phyloP scores from a whole-genome alignment of 2,888 invertebrate genomes.

The Drosophila monieri region DNA sequence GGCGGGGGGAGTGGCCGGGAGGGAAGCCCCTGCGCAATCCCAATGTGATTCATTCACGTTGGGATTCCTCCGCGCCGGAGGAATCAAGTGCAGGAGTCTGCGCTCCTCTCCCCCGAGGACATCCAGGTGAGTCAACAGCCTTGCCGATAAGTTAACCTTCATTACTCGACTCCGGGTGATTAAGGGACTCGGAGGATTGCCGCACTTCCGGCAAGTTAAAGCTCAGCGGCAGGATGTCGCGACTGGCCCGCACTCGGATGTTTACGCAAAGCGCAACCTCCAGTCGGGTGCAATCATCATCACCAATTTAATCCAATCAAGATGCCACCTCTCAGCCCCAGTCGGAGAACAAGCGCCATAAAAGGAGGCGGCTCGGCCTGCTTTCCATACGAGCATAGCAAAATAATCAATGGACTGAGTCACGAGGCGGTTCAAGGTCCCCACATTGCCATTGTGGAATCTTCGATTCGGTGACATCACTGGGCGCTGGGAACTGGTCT shows the following conservation, averaged over 20 bases:
- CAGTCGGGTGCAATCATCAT: neutral
- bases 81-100: slow-evolving; percentile 23
- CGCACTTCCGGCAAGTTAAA: neutral
- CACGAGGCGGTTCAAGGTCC: slow-evolving; percentile 22
- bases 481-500: slow-evolving; percentile 15
- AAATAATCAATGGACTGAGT: slow-evolving; percentile 25
- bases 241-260: neutral
- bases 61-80: slow-evolving; percentile 15
- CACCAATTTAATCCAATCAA: slow-evolving; percentile 45
- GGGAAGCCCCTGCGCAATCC: slow-evolving; percentile 14
- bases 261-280: neutral
- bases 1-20: slow-evolving; percentile 8
- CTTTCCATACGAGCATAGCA: slow-evolving; percentile 22
- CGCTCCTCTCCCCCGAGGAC: neutral
- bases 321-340: slow-evolving; percentile 17
- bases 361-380: slow-evolving; percentile 27
- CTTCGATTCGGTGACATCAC: slow-evolving; percentile 40
- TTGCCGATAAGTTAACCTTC: slow-evolving; percentile 14
- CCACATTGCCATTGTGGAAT: slow-evolving; percentile 12
- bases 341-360: slow-evolving; percentile 13
- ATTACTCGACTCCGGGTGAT: slow-evolving; percentile 5
- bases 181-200: slow-evolving; percentile 1
- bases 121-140: slow-evolving; percentile 15
- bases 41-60: slow-evolving; percentile 65
- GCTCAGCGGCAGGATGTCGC: neutral